Evolutionary conservation across 2,888 invertebrate genomes (phyloP).

Genomic region (Idaea aversata): DNA sequence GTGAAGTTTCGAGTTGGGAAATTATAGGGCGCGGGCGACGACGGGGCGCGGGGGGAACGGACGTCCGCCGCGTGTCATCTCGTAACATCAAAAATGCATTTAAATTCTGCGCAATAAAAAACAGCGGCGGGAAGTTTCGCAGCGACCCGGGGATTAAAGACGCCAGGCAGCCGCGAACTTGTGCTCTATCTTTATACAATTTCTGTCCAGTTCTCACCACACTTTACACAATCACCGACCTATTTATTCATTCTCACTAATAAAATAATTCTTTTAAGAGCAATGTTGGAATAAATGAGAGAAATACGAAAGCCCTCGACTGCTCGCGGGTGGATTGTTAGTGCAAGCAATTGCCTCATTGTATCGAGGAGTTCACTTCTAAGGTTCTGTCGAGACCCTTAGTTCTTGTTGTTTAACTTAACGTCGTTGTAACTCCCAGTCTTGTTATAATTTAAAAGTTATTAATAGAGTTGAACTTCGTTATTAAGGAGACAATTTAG

Average conservation of each 20-base stretch:
- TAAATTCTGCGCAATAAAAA: conserved; percentile 81
- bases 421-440: conserved; percentile 24
- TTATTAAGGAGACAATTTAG: conserved; percentile 6
- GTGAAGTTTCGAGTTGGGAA: conserved; percentile 80
- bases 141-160: conserved; percentile 70
- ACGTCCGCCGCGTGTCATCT: conserved; percentile 80
- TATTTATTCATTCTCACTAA: conserved; percentile 40
- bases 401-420: conserved; percentile 41
- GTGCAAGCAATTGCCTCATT: conserved; percentile 55
- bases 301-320: conserved; percentile 29
- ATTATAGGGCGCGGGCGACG: conserved; percentile 71
- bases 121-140: conserved; percentile 76
- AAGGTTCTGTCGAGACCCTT: conserved; percentile 37
- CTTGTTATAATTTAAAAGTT: conserved; percentile 26
- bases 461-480: conserved; percentile 17
- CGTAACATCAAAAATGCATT: conserved; percentile 82
- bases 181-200: conserved; percentile 59
- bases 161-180: conserved; percentile 53
- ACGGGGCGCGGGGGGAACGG: conserved; percentile 49
- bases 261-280: conserved; percentile 43
- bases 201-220: conserved; percentile 47
- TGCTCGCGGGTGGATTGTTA: conserved; percentile 41
- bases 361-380: conserved; percentile 44
- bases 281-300: conserved; percentile 25
- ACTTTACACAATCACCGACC: conserved; percentile 45